Evolutionary conservation across 2,888 invertebrate species (phyloP).

Genomic region (Monochamus alternatus): DNA sequence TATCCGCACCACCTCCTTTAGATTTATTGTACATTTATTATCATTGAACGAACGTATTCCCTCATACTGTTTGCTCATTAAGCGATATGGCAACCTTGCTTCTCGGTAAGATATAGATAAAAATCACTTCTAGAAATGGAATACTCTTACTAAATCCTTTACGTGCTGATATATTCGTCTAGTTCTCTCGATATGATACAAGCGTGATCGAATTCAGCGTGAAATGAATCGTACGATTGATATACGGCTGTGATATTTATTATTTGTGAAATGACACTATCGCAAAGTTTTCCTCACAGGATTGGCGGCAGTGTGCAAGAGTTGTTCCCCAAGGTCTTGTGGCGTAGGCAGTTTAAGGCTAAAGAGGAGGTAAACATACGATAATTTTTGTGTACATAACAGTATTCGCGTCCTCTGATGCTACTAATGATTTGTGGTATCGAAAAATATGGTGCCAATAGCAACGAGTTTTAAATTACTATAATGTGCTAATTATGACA

Average conservation of each 20-base stretch:
- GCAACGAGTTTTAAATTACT: no score
- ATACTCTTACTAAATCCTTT: neutral
- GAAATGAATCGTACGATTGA: neutral
- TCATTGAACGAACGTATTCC: neutral
- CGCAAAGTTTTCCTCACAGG: neutral
- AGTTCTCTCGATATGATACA: neutral
- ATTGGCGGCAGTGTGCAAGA: constrained; percentile 7
- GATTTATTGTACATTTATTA: no score
- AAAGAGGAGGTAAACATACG: constrained; percentile 10
- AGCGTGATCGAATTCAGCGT: neutral
- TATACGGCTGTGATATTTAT: neutral
- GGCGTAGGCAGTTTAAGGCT: constrained; percentile 3
- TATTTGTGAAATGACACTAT: constrained; percentile 1
- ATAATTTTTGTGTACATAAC: neutral
- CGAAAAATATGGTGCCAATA: no score
- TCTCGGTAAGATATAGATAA: constrained; percentile 5
- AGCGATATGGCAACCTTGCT: constrained; percentile 1
- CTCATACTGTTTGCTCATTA: neutral
- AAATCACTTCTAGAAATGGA: constrained; percentile 9
- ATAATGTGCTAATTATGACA: no score
- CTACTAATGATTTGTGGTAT: no score
- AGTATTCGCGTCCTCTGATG: no score
- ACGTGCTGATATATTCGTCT: neutral
- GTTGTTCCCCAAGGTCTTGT: constrained; percentile 9
- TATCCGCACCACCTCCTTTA: no score